Base-by-base conservation (phyloP, 2,888 invertebrate genomes). In the Sesia bembeciformis region DNA sequence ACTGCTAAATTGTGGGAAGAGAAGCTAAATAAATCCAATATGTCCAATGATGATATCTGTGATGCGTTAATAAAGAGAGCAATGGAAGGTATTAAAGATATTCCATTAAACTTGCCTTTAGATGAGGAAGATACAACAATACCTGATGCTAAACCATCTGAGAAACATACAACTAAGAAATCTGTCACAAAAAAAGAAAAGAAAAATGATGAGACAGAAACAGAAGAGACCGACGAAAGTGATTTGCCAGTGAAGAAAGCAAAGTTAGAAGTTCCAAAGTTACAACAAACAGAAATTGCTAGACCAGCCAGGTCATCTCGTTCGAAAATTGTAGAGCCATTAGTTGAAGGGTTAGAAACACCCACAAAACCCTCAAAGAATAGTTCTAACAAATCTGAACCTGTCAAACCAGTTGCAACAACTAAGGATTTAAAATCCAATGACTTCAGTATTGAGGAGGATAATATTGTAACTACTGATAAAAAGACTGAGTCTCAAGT, bases 41-140 rank as follows among this genome's bases (percentile, higher is more conserved):
- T 87, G 62, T 79, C 87, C 0, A 90, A 90, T 70, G 87, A 89
- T 64, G 85, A 87, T 57, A 83, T 88, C 53, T 90, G 90, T 67
- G 77, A 90, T 66, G 86, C 86, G 7, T 61, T 89, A 39, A 83
- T 90, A 50, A 80, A 85, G 65, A 87, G 84, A 64, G 90, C 90
- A 4, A 83, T 90, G 80, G 84, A 81, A 60, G 80, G 85, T 54
- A 81, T 88, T 23, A 79, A 75, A 65, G 74, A 74, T 54, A 71
- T 81, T 53, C 75, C 78, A 43, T 41, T 73, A 4, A 70, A 68
- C 56, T 8, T 60, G 4, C 58, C 67, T 58, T 3, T 57, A 46
- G 58, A 67, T 49, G 72, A 72, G 53, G 62, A 64, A 5, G 7
- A 39, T 50, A 66, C 57, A 52, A 7, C 49, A 55, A 41, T 6